These are phyloP conservation scores for Bursaphelenchus mucronatus DNA, from an alignment of 1,140 invertebrate genomes.

Conservation along the genomic window DNA sequence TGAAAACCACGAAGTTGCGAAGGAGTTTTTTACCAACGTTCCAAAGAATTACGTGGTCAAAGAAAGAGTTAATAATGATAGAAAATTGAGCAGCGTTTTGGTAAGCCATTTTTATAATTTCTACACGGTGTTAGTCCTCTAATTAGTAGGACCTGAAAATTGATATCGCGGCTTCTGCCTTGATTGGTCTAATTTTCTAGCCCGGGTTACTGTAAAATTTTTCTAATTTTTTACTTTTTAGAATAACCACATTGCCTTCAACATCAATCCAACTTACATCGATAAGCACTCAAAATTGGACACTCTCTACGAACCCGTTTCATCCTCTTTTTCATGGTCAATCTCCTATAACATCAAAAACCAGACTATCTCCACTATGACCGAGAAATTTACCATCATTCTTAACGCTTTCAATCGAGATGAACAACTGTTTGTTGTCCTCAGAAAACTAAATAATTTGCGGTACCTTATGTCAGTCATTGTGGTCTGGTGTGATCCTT, in stretches of 20 bases:
- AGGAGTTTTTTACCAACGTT: neutral
- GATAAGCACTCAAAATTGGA: slow-evolving; percentile 6
- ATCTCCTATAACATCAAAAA: slow-evolving; percentile 8
- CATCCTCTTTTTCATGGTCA: slow-evolving; percentile 70
- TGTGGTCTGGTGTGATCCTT: slow-evolving; percentile 91
- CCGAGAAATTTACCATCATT: slow-evolving; percentile 68
- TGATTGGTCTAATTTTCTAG: too few species aligned
- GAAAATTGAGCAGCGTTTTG: too few species aligned
- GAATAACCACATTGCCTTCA: slow-evolving; percentile 2
- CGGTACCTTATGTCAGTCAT: slow-evolving; percentile 93
- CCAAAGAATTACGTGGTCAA: slow-evolving; percentile 75
- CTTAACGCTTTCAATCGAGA: slow-evolving; percentile 93
- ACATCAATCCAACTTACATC: slow-evolving; percentile 4
- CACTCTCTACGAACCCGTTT: neutral
- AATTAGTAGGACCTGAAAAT: slow-evolving; percentile 89
- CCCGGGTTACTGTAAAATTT: too few species aligned
- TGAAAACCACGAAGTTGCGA: slow-evolving; percentile 20
- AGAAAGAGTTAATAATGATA: slow-evolving; percentile 61
- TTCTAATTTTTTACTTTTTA: neutral
- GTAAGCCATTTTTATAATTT: neutral
- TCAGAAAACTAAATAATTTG: slow-evolving; percentile 79
- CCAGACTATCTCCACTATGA: slow-evolving; percentile 1
- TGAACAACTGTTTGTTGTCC: slow-evolving; percentile 79
- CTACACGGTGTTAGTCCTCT: slow-evolving; percentile 61
- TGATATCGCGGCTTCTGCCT: slow-evolving; percentile 62